A percentile compares a stretch with the other conserved stretches of the same genome.
Conservation (phyloP, 2,888 invertebrate species). For the Amphimallon solstitiale region DNA sequence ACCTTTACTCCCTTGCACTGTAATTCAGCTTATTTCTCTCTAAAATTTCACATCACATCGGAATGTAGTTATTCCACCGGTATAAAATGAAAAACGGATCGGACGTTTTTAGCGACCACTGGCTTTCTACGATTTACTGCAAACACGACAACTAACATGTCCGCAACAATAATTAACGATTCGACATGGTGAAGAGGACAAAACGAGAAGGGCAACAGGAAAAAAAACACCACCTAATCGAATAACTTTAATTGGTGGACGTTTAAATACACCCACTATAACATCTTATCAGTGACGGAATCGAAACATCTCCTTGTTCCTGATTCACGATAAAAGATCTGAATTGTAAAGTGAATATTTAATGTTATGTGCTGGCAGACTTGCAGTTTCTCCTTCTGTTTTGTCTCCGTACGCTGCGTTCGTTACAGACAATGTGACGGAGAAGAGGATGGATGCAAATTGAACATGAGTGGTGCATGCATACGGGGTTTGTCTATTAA, state of each 20-base stretch:
- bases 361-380: constrained; percentile 10
- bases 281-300: constrained; percentile 40
- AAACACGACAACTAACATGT: constrained; percentile 21
- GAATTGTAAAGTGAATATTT: constrained; percentile 42
- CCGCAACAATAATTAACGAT: constrained; percentile 35
- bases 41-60: too few relatives aligned
- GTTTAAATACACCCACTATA: constrained; percentile 43
- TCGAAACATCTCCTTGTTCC: constrained; percentile 40
- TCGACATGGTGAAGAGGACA: constrained; percentile 9
- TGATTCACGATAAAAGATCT: constrained; percentile 41
- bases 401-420: not conserved
- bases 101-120: not conserved
- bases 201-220: too few relatives aligned
- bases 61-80: too few relatives aligned
- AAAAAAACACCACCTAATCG: constrained; percentile 27
- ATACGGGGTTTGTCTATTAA: too few relatives aligned
- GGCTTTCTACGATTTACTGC: constrained; percentile 8
- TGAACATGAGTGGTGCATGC: not conserved
- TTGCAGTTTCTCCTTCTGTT: constrained; percentile 9
- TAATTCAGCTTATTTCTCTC: too few relatives aligned
- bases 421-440: not conserved
- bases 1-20: too few relatives aligned
- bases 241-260: constrained; percentile 42
- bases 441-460: not conserved
- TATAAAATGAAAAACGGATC: too few relatives aligned